Base-by-base conservation (phyloP, 37 sponge, comb jelly and placozoan genomes). In the Ephydatia muelleri region DNA sequence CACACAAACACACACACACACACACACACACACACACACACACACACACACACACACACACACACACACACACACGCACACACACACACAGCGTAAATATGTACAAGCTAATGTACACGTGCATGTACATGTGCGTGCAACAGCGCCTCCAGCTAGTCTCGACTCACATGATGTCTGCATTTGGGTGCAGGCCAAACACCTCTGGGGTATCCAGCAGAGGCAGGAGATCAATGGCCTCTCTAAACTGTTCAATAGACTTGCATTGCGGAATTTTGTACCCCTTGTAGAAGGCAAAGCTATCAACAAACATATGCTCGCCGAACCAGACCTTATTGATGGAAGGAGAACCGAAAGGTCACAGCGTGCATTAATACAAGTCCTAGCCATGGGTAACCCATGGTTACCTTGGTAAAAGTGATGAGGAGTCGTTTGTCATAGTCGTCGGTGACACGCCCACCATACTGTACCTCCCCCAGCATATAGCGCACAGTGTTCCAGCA, bases 391-490 rank as follows among this genome's bases (percentile, higher is more conserved):
- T 57, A 1, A 16, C 57, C 57, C 9, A 19, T 38, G 12, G 6
- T 37, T 65, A 91, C 97, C 89, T 97, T 96, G 68, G 92, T 85
- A 76, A 80, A 99, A 0, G 96, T 97, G 83, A 97, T 99, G 74
- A 99, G 93, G 19, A 99, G 93, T 43, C 88, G 76, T 80, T 99
- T 99, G 84, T 99, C 99, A 80, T 91, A 94, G 83, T 99, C 99
- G 84, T 99, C 99, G 66, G 99, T 99, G 67, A 99, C 99, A 33
- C 99, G 86, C 34, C 99, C 99, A 34, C 99, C 99, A 89, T 99
- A 99, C 80, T 99, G 99, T 27, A 99, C 96, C 81, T 99, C 99
- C 26, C 99, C 99, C 33, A 99, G 75, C 99, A 99, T 99, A 91
- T 99, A 99, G 43, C 97, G 90, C 26, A 99, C 99, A 28, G 99